Evolutionary conservation across 2,797 vertebrate genomes (phyloP), one percentile per base, ranked within the genome.

Genomic region (Typhlichthys eigenmanni): DNA sequence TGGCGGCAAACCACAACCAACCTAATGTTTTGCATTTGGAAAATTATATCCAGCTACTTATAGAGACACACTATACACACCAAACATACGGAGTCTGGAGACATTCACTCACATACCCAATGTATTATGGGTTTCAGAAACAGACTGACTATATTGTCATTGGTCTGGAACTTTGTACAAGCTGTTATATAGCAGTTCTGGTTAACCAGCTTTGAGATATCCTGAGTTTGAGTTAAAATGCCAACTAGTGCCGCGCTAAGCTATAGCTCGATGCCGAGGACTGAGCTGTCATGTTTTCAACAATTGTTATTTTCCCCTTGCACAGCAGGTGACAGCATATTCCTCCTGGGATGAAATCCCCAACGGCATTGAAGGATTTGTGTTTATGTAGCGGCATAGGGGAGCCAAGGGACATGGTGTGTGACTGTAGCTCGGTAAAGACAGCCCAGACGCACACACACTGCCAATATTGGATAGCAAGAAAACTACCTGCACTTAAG

Each of bases 241-340:
- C 57, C 19, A 74, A 55, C 69, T 65, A 55, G 57, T 19, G 63
- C 71, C 80, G 68, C 61, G 64, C 72, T 72, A 75, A 68, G 62
- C 68, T 62, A 29, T 29, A 78, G 68, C 63, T 24, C 10, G 62
- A 62, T 60, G 68, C 62, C 56, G 68, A 57, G 73, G 68, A 81
- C 56, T 17, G 57, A 76, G 72, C 75, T 79, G 83, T 82, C 86
- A 78, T 85, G 82, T 83, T 89, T 86, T 84, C 66, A 4, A 69
- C 81, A 61, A 74, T 79, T 87, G 87, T 88, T 90, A 87, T 91
- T 90, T 90, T 88, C 82, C 84, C 79, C 58, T 72, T 78, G 76
- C 82, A 68, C 76, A 79, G 87, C 84, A 85, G 87, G 83, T 89
- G 87, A 87, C 80, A 79, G 69, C 51, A 19, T 70, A 82, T 86